A percentile compares a stretch with the other conserved stretches of the same genome.
These are phyloP conservation scores for Dromaius novaehollandiae DNA, from an alignment of 2,113 vertebrate species.

Conservation along the genomic window DNA sequence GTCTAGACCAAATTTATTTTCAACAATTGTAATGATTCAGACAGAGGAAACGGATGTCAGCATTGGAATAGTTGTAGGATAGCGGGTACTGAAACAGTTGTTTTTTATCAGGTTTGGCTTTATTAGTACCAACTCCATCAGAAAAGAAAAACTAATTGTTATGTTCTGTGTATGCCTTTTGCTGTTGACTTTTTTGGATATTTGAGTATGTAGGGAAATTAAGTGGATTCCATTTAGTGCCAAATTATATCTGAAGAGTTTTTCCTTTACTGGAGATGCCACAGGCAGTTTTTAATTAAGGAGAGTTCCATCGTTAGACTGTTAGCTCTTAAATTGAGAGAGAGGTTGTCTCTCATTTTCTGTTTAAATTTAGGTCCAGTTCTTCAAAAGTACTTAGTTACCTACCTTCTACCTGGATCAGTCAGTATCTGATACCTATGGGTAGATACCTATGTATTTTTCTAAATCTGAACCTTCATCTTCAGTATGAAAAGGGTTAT, in stretches of 20 bases:
- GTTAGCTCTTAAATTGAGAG: not conserved
- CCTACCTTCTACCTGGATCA: slow-evolving; percentile 57
- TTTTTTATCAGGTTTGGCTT: not conserved
- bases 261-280: not conserved
- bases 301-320: not conserved
- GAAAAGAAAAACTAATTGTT: not conserved
- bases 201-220: not conserved
- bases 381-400: slow-evolving; percentile 11
- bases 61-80: not conserved
- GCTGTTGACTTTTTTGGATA: not conserved
- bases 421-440: slow-evolving; percentile 38
- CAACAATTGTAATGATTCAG: not conserved
- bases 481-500: slow-evolving; percentile 26
- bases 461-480: slow-evolving; percentile 54
- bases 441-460: slow-evolving; percentile 54
- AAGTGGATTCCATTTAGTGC: not conserved
- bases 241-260: not conserved
- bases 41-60: not conserved
- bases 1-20: not conserved
- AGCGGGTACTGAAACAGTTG: not conserved
- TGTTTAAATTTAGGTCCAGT: slow-evolving; percentile 39
- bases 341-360: slow-evolving; percentile 13
- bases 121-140: not conserved
- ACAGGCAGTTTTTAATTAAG: not conserved
- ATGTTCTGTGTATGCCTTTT: not conserved